Evolutionary conservation across 2,113 vertebrate species (phyloP), one percentile per base, ranked within the genome.

Genomic region (Equus przewalskii): DNA sequence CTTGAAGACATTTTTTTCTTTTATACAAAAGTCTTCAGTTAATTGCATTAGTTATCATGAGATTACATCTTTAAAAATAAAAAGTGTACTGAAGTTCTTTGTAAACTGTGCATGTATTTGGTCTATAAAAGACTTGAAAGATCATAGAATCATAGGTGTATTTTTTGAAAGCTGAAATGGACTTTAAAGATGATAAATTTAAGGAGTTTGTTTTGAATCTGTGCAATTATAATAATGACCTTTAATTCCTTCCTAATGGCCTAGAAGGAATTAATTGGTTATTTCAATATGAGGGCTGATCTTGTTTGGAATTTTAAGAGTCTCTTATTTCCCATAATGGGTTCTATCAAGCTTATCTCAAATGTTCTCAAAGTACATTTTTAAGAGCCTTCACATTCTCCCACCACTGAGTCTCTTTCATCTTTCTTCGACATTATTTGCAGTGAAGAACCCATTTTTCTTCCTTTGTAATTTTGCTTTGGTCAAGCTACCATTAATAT

Each of bases 161-260:
- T 51, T 41, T 84, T 92, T 94, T 85, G 21, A 79, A 69, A 95
- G 70, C 80, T 89, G 28, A 96, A 97, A 96, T 93, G 60, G 70
- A 89, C 62, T 95, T 95, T 69, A 89, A 86, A 93, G 91, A 96
- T 94, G 84, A 93, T 81, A 87, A 93, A 91, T 84, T 73, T 89
- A 73, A 97, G 87, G 75, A 95, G 87, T 96, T 97, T 97, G 92
- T 97, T 97, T 96, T 96, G 98, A 97, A 97, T 83, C 36, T 95
- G 54, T 95, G 80, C 76, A 94, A 95, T 97, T 98, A 98, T 36
- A 84, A 91, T 97, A 98, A 98, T 96, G 94, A 97, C 84, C 96
- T 97, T 96, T 97, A 97, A 96, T 97, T 98, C 62, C 81, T 97
- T 92, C 91, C 97, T 97, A 97, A 97, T 97, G 91, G 96, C 80